A percentile compares a stretch with the other conserved stretches of the same genome.
Conservation (phyloP, 2,113 vertebrate species). For the Erinaceus europaeus region DNA sequence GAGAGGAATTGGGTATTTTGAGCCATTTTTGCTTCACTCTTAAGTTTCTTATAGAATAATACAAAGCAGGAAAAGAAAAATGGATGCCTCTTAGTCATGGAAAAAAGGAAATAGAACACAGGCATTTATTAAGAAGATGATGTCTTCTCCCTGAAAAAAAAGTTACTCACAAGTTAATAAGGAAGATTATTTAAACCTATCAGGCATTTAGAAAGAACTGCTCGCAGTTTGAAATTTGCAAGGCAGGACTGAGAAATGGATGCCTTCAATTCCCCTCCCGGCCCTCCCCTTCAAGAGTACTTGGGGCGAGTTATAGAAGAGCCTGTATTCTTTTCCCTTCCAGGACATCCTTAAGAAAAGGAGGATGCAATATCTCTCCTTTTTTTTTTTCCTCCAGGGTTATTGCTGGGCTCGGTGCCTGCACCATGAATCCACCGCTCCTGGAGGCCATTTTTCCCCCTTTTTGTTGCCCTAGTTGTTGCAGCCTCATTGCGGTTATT, state of each 20-base stretch:
- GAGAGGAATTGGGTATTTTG: neutral
- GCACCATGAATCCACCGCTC: too few relatives aligned
- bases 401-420: too few relatives aligned
- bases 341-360: neutral
- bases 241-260: neutral
- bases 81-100: neutral
- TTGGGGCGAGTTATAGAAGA: neutral
- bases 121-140: neutral
- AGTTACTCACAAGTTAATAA: neutral
- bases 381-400: too few relatives aligned
- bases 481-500: too few relatives aligned
- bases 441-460: too few relatives aligned
- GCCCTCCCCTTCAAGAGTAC: neutral
- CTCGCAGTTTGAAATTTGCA: neutral
- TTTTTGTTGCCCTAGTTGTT: too few relatives aligned
- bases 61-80: neutral
- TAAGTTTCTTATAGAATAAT: slow-evolving; percentile 3
- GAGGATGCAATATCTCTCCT: neutral
- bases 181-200: neutral
- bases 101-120: neutral
- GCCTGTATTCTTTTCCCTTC: neutral
- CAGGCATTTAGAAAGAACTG: neutral
- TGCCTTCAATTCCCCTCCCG: fast-evolving
- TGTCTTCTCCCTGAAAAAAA: neutral
- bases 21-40: too few relatives aligned